Evolutionary conservation across 2,113 vertebrate genomes (phyloP).

Genomic region (Pachycephala philippinensis): DNA sequence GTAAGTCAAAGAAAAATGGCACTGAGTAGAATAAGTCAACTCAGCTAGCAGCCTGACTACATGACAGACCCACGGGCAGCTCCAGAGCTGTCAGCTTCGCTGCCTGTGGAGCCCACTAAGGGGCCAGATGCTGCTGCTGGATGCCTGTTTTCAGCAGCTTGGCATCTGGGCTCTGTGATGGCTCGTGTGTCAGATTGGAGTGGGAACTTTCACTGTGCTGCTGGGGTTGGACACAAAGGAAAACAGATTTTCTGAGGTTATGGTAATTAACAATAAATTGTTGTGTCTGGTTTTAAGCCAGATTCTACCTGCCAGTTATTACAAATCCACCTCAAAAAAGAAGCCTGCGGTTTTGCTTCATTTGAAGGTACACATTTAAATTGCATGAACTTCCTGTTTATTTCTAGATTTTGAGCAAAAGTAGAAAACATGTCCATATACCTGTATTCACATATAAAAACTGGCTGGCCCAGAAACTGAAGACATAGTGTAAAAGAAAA

Average conservation of each 20-base stretch:
- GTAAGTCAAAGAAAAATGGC: conserved; percentile 58
- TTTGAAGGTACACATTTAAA: not conserved
- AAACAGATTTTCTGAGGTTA: not conserved
- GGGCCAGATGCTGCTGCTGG: conserved; percentile 15
- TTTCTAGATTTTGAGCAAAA: not conserved
- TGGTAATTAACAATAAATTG: not conserved
- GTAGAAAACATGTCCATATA: not conserved
- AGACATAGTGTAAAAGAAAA: not conserved
- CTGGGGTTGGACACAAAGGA: not conserved
- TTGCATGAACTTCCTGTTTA: not conserved
- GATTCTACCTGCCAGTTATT: not conserved
- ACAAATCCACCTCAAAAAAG: not conserved
- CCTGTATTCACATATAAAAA: not conserved
- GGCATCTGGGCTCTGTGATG: not conserved
- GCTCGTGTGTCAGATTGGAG: not conserved
- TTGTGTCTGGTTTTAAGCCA: not conserved
- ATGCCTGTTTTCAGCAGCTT: not conserved
- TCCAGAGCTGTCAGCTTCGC: conserved; percentile 37
- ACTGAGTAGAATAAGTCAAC: conserved; percentile 18
- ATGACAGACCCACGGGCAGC: conserved; percentile 28
- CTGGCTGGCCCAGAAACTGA: not conserved
- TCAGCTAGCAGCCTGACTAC: not conserved
- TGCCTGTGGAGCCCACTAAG: not conserved
- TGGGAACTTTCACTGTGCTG: not conserved
- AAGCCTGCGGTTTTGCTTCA: not conserved